These are phyloP conservation scores for Manacus vitellinus DNA, from an alignment of 2,113 vertebrate species.

Conservation along the genomic window DNA sequence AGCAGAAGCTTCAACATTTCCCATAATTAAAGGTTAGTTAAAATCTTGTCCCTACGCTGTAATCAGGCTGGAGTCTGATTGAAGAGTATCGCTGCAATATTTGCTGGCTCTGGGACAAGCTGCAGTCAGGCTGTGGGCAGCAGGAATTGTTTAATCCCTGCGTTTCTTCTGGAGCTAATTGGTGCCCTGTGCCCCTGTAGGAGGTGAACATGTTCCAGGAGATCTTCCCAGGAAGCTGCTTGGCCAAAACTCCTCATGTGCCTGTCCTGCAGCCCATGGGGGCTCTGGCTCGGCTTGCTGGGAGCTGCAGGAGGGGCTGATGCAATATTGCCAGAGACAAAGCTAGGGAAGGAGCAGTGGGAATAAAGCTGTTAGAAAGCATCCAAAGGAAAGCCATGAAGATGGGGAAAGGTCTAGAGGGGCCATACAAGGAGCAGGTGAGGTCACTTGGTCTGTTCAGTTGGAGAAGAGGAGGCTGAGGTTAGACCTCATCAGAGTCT, in stretches of 20 bases:
- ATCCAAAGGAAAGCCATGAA: not conserved
- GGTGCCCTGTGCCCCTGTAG: not conserved
- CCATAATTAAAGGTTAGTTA: constrained; percentile 29
- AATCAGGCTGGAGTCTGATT: not conserved
- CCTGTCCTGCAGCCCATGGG: not conserved
- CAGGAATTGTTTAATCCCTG: not conserved
- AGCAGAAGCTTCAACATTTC: constrained; percentile 13
- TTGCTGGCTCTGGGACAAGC: not conserved
- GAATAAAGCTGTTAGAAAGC: not conserved
- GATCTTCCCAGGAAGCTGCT: not conserved
- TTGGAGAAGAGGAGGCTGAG: not conserved
- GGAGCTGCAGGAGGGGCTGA: not conserved
- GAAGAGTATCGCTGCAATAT: not conserved
- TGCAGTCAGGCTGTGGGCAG: not conserved
- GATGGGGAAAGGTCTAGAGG: not conserved
- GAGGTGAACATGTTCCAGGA: not conserved
- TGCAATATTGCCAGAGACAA: not conserved
- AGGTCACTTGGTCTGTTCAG: not conserved
- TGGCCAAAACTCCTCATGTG: not conserved
- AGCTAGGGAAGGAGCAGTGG: not conserved
- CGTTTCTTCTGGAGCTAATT: not conserved
- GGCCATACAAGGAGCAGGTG: not conserved
- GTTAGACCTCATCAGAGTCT: fast-evolving
- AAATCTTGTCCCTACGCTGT: not conserved
- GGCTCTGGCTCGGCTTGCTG: not conserved